Percentiles rank a stretch among this genome's conserved stretches.
phyloP scores from a whole-genome alignment of 2,113 vertebrate genomes.

The Caloenas nicobarica region DNA sequence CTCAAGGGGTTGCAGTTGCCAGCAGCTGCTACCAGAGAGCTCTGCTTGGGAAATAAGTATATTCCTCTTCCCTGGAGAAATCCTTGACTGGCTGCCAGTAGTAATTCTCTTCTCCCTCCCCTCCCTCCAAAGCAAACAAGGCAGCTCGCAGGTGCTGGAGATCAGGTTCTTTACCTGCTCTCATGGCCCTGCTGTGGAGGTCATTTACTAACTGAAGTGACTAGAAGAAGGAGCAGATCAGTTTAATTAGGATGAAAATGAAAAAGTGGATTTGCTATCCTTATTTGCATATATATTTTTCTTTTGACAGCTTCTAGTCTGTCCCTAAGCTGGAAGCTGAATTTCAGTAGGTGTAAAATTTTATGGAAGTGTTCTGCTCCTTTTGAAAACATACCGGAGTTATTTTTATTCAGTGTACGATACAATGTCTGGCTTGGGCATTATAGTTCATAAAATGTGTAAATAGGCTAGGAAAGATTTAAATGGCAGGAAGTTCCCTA shows the following conservation, averaged over 20 bases:
- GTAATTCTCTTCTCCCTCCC: neutral
- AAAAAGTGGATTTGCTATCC: neutral
- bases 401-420: neutral
- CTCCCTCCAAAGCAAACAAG: neutral
- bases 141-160: neutral
- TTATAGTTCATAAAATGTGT: neutral
- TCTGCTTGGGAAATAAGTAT: neutral
- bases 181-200: fast-evolving
- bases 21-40: neutral
- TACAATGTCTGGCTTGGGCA: neutral
- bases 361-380: neutral
- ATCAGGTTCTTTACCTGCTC: neutral
- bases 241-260: neutral
- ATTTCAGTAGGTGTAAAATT: neutral
- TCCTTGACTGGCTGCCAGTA: neutral
- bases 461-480: neutral
- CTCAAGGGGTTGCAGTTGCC: neutral
- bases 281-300: neutral
- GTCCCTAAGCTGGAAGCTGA: neutral
- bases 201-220: neutral
- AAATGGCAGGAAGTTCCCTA: neutral
- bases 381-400: neutral
- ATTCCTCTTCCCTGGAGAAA: neutral
- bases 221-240: neutral
- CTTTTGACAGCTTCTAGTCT: neutral